Conservation (phyloP, 2,113 vertebrate species). For the Pontoporia blainvillei region DNA sequence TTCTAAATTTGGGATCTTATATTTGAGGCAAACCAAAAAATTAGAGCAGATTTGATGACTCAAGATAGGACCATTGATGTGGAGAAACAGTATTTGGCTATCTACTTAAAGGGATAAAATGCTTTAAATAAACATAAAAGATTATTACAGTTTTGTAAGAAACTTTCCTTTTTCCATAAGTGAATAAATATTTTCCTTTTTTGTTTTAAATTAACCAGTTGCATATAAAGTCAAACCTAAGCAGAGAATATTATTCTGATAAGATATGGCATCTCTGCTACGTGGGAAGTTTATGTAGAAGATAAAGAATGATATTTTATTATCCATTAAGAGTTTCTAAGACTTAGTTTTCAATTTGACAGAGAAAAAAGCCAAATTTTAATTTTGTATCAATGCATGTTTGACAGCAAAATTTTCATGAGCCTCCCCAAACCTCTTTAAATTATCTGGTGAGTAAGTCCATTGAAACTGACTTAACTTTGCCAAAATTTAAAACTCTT, state of each 20-base stretch:
- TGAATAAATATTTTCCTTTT: background rate
- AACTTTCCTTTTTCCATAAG: background rate
- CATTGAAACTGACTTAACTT: background rate
- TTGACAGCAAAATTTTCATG: background rate
- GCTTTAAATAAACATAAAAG: background rate
- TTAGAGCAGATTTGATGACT: background rate
- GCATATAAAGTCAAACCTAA: background rate
- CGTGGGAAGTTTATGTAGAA: background rate
- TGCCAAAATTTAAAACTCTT: background rate
- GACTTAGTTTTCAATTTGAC: background rate
- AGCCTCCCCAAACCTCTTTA: background rate
- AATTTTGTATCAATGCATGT: background rate
- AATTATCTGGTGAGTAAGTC: background rate
- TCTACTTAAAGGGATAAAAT: background rate
- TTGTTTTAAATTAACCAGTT: background rate
- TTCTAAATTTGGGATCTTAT: background rate
- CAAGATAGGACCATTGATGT: background rate
- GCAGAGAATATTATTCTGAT: background rate
- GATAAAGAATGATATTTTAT: background rate
- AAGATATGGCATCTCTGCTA: background rate
- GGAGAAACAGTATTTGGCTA: background rate
- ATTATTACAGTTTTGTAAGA: background rate
- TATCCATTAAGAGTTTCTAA: background rate
- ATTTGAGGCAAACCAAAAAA: background rate
- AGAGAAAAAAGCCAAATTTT: background rate